Base-by-base conservation (phyloP, 2,113 vertebrate species). In the Salvelinus fontinalis region DNA sequence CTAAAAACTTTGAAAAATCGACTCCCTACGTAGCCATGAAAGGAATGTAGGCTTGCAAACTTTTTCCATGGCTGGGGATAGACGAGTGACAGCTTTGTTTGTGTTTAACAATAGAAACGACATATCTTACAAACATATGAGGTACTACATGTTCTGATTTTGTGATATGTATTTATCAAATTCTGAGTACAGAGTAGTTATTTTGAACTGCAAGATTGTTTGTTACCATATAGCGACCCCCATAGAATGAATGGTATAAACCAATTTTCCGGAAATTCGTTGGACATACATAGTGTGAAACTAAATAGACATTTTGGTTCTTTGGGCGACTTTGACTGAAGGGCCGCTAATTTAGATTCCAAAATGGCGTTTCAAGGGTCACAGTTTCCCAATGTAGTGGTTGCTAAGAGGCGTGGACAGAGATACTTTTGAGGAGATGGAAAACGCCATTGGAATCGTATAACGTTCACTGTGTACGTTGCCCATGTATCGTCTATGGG, bases 331-430 rank as follows among this genome's bases (percentile, higher is more conserved):
- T 54, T 59, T 29, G 3, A 2, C 6, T 67, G 29, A 14, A 11
- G 13, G 4, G 12, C 20, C 20, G 11, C 0, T 16, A n/a, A 0
- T 14, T 2, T 14, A 8, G 64, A 73, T 60, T 26, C 79, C 78
- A 79, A 71, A 3, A 85, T 85, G 79, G 79, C 74, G 62, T 3
- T 7, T 0, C 2, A 22, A n/a, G 0, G 67, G 12, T 16, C 5
- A 12, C 69, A 77, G 84, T 76, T 78, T 74, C 81, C 67, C 24
- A 27, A 26, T 64, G 20, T 27, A 20, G 4, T 39, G 34, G 85
- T 89, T 80, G 81, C 79, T 86, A 85, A 74, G 85, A 70, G 77
- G 72, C 72, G 66, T 44, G 39, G 9, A 44, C 39, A 44, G 39
- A 44, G 39, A 44, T 44, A 44, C 9, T 0, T 44, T 44, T 44